These are phyloP conservation scores for Habroteleia sp. DNA, from an alignment of 2,888 invertebrate genomes.

Conservation along the genomic window DNA sequence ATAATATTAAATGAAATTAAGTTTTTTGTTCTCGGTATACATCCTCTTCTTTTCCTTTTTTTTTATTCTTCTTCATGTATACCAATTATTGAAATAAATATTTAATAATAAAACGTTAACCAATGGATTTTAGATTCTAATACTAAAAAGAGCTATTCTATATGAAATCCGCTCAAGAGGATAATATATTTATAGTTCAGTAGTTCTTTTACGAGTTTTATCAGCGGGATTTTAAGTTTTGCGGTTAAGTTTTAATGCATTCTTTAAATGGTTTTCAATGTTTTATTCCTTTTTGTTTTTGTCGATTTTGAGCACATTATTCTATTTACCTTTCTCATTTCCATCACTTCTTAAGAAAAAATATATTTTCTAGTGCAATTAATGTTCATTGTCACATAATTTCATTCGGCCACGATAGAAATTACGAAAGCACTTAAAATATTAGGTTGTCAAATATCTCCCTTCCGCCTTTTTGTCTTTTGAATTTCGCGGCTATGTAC, in stretches of 20 bases:
- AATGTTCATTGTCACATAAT: constrained; percentile 24
- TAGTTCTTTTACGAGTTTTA: constrained; percentile 13
- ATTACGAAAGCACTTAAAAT: too few relatives aligned
- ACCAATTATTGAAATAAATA: too few relatives aligned
- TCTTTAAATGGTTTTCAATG: constrained; percentile 6
- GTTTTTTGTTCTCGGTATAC: not conserved
- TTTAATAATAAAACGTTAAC: constrained; percentile 8
- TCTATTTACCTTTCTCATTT: constrained; percentile 4
- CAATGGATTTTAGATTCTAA: constrained; percentile 1
- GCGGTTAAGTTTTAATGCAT: constrained; percentile 21
- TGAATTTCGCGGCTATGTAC: too few relatives aligned
- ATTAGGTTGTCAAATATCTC: too few relatives aligned
- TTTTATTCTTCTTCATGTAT: too few relatives aligned
- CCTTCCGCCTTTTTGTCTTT: too few relatives aligned
- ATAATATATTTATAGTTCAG: constrained; percentile 22
- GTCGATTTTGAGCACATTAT: not conserved
- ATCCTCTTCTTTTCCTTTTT: too few relatives aligned
- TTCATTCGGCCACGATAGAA: not conserved
- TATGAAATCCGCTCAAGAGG: not conserved
- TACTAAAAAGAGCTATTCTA: not conserved
- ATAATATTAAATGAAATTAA: constrained; percentile 22
- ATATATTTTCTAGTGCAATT: not conserved
- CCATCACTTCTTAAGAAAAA: too few relatives aligned
- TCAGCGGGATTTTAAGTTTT: constrained; percentile 20
- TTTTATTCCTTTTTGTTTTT: not conserved